Evolutionary conservation across 1,140 invertebrate genomes (phyloP).

Genomic region (Spodoptera frugiperda): DNA sequence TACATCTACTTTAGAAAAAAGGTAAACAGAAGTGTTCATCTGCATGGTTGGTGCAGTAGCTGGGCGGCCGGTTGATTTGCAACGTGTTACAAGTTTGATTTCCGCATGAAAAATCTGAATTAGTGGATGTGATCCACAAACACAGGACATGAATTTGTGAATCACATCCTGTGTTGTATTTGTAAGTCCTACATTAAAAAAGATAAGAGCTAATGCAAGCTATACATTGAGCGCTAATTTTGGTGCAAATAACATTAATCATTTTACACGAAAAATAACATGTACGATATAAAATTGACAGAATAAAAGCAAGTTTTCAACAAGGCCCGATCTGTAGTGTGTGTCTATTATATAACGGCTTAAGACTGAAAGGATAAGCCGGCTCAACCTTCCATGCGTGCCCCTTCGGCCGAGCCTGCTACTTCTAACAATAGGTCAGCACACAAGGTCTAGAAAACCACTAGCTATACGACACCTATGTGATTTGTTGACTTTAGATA

Average conservation of each 20-base stretch:
- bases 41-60: no score
- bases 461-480: neutral
- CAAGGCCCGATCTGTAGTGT: neutral
- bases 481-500: neutral
- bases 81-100: neutral
- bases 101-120: neutral
- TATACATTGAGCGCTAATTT: no score
- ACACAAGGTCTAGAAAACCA: slow-evolving; percentile 2
- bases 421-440: slow-evolving; percentile 18
- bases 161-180: no score
- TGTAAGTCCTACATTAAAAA: no score
- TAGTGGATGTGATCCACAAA: no score
- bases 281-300: neutral
- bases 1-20: neutral
- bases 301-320: neutral
- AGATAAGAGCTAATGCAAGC: no score
- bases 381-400: slow-evolving; percentile 1
- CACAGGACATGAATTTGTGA: no score
- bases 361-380: slow-evolving; percentile 24
- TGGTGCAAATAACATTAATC: no score
- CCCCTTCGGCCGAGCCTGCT: slow-evolving; percentile 1
- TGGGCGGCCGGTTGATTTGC: no score
- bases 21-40: neutral
- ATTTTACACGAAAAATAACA: neutral
- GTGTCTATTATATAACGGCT: slow-evolving; percentile 22